Percentiles rank a stretch among this genome's conserved stretches.
Conservation (phyloP, 1,140 invertebrate genomes). For the Ceratoteleas bidentatus region DNA sequence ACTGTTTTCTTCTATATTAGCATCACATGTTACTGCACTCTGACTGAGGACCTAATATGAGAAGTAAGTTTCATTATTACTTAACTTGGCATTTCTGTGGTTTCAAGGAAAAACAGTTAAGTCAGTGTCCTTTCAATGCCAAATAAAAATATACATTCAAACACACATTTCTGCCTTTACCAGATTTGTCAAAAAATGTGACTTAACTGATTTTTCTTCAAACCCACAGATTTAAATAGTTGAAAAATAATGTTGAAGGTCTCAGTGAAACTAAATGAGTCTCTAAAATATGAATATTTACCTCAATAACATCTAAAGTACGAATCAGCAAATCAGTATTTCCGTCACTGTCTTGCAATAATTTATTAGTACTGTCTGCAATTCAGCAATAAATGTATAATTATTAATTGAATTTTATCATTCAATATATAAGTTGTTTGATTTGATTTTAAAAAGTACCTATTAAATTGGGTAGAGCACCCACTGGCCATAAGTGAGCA, state of each 20-base stretch:
- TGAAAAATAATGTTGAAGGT: too few relatives aligned
- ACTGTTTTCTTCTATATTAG: conserved; percentile 78
- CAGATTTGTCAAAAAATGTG: neutral
- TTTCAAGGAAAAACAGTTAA: too few relatives aligned
- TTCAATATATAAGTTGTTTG: neutral
- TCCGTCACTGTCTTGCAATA: conserved; percentile 75
- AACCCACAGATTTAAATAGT: too few relatives aligned
- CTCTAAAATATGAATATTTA: conserved; percentile 33
- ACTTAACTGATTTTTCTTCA: too few relatives aligned
- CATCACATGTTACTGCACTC: conserved; percentile 78
- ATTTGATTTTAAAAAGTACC: conserved; percentile 62
- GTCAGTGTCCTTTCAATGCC: too few relatives aligned
- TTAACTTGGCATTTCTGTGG: neutral
- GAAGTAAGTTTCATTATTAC: neutral
- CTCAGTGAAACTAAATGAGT: too few relatives aligned
- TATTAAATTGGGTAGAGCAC: conserved; percentile 85
- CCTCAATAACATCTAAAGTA: conserved; percentile 80
- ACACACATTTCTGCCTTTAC: too few relatives aligned
- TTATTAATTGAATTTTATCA: neutral
- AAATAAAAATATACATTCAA: too few relatives aligned
- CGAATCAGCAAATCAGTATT: conserved; percentile 76
- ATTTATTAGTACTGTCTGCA: conserved; percentile 76
- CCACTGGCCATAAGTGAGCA: conserved; percentile 91
- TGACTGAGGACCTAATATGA: conserved; percentile 75
- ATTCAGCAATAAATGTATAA: conserved; percentile 31